Percentiles rank a stretch among this genome's conserved stretches.
These are phyloP conservation scores for Anthoscopus minutus DNA, from an alignment of 2,113 vertebrate genomes.

Conservation along the genomic window DNA sequence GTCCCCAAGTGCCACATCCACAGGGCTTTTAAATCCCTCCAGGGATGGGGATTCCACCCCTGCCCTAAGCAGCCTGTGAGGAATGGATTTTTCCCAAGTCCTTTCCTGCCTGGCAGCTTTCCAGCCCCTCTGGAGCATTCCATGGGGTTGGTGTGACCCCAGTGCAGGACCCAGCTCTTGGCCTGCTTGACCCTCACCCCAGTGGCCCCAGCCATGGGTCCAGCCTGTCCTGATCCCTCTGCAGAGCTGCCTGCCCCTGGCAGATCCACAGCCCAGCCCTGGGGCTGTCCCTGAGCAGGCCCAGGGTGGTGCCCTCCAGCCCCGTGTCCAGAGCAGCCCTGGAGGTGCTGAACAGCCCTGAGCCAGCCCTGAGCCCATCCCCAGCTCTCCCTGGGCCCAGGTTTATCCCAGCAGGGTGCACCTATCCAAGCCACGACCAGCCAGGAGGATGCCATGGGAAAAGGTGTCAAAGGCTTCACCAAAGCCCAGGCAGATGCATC, in stretches of 20 bases:
- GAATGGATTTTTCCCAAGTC: neutral
- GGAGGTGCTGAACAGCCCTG: neutral
- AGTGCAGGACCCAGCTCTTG: neutral
- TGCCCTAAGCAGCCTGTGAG: neutral
- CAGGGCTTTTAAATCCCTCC: neutral
- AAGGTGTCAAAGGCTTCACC: neutral
- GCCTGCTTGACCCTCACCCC: neutral
- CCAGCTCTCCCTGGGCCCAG: neutral
- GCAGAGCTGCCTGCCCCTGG: neutral
- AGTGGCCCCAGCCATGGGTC: neutral
- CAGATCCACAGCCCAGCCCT: neutral
- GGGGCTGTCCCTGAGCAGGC: neutral
- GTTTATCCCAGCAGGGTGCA: neutral
- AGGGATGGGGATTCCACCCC: too few relatives aligned
- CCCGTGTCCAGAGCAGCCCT: neutral
- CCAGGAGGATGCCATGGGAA: neutral
- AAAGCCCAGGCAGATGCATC: neutral
- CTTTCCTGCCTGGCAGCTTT: neutral
- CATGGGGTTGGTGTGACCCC: neutral
- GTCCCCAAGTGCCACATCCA: neutral
- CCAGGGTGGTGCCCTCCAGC: neutral
- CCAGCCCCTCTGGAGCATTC: rapidly evolving
- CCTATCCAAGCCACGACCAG: neutral
- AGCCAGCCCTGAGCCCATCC: neutral
- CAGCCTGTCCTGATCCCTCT: neutral